Percentiles rank a stretch among this genome's conserved stretches.
Evolutionary conservation across 2,797 vertebrate genomes (phyloP).

Genomic region (Intellagama lesueurii): DNA sequence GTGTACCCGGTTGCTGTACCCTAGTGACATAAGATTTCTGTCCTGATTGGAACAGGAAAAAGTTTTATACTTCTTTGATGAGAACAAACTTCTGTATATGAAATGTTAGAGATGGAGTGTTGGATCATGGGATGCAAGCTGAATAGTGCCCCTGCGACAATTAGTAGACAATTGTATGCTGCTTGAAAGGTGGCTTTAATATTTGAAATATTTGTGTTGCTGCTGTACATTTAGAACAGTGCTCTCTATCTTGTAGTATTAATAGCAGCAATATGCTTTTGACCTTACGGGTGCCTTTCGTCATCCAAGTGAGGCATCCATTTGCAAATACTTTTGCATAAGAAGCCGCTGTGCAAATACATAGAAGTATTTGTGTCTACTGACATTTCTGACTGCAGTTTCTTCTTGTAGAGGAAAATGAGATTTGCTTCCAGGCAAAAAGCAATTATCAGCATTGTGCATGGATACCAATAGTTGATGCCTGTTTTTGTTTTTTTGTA

Average conservation of each 20-base stretch:
- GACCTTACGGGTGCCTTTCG: constrained; percentile 25
- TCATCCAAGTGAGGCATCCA: background rate
- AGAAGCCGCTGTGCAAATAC: constrained; percentile 32
- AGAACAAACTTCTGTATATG: background rate
- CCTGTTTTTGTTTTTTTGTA: constrained; percentile 59
- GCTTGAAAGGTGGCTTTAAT: background rate
- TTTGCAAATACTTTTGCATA: constrained; percentile 54
- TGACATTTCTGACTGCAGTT: constrained; percentile 60
- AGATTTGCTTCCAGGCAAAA: constrained; percentile 67
- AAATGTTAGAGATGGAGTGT: background rate
- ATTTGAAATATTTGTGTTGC: background rate
- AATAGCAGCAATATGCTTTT: constrained; percentile 15
- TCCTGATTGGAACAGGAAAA: background rate
- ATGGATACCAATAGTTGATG: constrained; percentile 65
- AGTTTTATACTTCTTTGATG: background rate
- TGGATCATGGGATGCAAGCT: background rate
- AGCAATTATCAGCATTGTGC: constrained; percentile 57
- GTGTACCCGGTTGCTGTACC: no score
- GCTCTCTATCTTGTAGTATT: background rate
- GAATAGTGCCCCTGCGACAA: background rate
- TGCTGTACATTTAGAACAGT: background rate
- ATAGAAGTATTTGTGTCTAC: constrained; percentile 34
- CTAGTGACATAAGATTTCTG: background rate
- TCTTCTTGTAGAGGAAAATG: constrained; percentile 53
- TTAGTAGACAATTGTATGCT: background rate